Conservation (phyloP, 2,888 invertebrate species). For the Phragmatobia fuliginosa region DNA sequence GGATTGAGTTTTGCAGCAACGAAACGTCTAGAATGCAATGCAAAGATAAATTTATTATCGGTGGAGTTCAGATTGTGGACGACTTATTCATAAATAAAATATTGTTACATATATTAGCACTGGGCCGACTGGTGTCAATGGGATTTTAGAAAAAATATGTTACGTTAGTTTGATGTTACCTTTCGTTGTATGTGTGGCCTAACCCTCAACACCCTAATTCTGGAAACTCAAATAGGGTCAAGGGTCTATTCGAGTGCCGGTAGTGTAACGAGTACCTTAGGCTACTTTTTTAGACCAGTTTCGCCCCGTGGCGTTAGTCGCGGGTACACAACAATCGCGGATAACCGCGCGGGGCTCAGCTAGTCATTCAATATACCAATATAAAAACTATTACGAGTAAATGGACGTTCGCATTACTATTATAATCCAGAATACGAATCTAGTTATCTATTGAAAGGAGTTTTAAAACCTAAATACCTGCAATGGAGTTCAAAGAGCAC, state of each 20-base stretch:
- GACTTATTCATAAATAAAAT: neutral
- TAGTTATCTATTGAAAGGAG: neutral
- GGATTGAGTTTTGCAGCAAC: neutral
- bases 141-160: too few species aligned
- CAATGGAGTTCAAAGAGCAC: neutral
- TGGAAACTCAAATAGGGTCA: neutral
- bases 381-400: too few species aligned
- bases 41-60: neutral
- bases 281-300: too few species aligned
- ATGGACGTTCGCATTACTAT: neutral
- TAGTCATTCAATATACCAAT: too few species aligned
- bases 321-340: too few species aligned
- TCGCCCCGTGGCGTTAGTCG: too few species aligned
- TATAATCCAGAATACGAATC: neutral
- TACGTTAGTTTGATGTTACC: too few species aligned
- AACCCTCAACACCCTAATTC: neutral
- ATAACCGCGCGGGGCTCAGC: too few species aligned
- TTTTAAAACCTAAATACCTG: neutral
- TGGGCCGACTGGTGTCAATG: neutral
- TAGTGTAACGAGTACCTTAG: too few species aligned
- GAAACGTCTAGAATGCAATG: neutral
- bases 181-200: neutral
- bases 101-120: neutral
- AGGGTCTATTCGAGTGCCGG: neutral
- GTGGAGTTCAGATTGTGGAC: neutral